Evolutionary conservation across 2,113 vertebrate species (phyloP), one percentile per base, ranked within the genome.

Genomic region (Ceyx margarethae): DNA sequence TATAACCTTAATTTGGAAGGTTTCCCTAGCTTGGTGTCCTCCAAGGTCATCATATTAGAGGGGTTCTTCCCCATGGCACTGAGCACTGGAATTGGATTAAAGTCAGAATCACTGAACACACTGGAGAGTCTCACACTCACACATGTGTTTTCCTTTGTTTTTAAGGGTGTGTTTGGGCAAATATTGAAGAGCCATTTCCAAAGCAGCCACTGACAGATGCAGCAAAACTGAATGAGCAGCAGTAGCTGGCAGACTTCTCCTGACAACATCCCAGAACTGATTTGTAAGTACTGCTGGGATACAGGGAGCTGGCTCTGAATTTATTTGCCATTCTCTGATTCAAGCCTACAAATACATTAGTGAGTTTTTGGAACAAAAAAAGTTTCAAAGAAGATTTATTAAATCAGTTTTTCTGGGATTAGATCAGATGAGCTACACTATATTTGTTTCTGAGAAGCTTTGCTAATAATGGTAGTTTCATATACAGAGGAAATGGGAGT

Each of bases 41-140:
- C 21, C n/a, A 40, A 60, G 56, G 65, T 95, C 91, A 89, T 84
- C 58, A 46, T 54, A 69, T 81, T 90, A 94, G 81, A 82, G 20
- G 87, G 78, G 73, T 93, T 92, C 84, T 94, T 68, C 71, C 58
- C 77, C 73, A 66, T 11, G 15, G 48, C 0, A 0, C 21, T 84
- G 62, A 69, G 66, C 0, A 0, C 50, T 62, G 31, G 45, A 85
- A 84, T 66, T 68, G 73, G 80, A 84, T 90, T 85, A 42, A 84
- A 81, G 58, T 76, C 83, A 85, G 69, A 91, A 84, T 86, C 57
- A 51, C 43, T 76, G 42, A 67, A 65, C 15, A 1, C 68, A 23
- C 19, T 29, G 21, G 62, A 84, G 73, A 75, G 48, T 23, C 42
- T 77, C 53, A 25, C 3, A 13, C 4, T 77, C 53, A 25, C 3